Evolutionary conservation across 2,888 invertebrate genomes (phyloP).

Genomic region (Tipula helvola): DNA sequence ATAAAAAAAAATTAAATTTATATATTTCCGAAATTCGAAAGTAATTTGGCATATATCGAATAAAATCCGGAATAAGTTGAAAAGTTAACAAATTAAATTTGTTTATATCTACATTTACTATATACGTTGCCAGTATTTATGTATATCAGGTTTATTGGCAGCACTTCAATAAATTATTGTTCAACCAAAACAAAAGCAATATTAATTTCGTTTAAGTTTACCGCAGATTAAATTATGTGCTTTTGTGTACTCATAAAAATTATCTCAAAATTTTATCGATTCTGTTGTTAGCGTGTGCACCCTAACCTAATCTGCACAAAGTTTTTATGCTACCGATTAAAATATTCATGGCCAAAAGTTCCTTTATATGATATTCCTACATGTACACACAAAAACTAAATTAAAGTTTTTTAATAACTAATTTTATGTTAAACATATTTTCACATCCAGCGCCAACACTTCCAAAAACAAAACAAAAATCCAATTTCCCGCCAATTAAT

Average conservation of each 20-base stretch:
- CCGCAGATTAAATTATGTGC: neutral
- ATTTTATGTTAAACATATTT: neutral
- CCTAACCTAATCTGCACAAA: neutral
- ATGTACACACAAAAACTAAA: neutral
- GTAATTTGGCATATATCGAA: neutral
- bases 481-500: conserved; percentile 4
- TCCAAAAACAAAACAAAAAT: neutral
- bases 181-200: too few species aligned
- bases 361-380: neutral
- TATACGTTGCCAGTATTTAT: neutral
- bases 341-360: neutral
- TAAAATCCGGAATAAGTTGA: neutral
- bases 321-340: neutral
- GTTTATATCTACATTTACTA: neutral
- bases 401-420: conserved; percentile 4
- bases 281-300: neutral
- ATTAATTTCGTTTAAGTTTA: neutral
- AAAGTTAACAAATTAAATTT: neutral
- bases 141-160: neutral
- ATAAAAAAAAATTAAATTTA: neutral
- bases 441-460: neutral
- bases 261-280: neutral
- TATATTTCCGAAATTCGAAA: neutral
- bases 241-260: neutral
- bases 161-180: neutral